Conservation (phyloP, 1,140 invertebrate species). For the Aphelinus certus region DNA sequence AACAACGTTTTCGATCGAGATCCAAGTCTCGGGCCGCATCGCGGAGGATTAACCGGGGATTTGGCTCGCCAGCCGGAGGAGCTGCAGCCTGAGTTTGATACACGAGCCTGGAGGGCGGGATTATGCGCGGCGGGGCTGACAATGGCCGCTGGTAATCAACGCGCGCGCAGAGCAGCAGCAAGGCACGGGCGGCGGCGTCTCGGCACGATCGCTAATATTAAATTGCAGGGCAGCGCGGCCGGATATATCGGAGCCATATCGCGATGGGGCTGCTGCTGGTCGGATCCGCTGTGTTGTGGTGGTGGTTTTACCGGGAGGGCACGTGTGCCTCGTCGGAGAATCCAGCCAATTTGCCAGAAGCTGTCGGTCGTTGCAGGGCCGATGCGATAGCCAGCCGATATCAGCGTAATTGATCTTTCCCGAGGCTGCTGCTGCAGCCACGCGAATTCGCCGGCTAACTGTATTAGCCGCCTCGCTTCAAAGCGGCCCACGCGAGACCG, state of each 20-base stretch:
- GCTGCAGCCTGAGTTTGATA: too few species aligned
- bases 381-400: conserved; percentile 5
- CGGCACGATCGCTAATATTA: conserved; percentile 27
- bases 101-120: too few species aligned
- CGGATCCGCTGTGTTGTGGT: neutral
- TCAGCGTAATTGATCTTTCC: conserved; percentile 32
- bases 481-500: neutral
- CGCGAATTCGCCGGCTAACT: neutral
- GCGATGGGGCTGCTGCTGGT: conserved; percentile 35
- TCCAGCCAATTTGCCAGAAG: neutral
- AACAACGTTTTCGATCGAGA: too few species aligned
- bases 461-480: conserved; percentile 4
- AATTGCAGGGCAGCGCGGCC: conserved; percentile 42
- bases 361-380: too few species aligned
- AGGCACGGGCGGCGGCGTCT: neutral
- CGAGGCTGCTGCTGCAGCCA: too few species aligned
- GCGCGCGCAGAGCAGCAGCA: neutral
- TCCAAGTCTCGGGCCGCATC: too few species aligned
- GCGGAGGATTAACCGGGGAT: too few species aligned
- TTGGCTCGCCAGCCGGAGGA: too few species aligned
- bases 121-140: neutral
- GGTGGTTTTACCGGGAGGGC: too few species aligned
- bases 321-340: neutral
- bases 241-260: conserved; percentile 58
- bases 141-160: neutral